Evolutionary conservation across 2,888 invertebrate genomes (phyloP), one percentile per base, ranked within the genome.

Genomic region (Mythimna ferrago): DNA sequence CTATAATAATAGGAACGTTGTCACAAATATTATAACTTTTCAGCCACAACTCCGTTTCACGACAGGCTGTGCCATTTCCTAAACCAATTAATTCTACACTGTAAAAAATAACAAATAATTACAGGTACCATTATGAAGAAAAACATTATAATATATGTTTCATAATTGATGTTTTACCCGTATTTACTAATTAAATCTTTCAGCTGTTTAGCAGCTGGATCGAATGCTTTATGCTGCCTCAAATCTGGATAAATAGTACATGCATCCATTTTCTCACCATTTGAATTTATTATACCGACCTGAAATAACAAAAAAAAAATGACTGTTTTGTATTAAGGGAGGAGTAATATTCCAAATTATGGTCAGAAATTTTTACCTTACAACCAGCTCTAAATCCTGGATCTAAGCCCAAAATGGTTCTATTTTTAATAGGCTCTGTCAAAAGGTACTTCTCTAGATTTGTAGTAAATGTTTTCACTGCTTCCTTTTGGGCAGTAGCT

Each of bases 341-440:
- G 9, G 5, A 41, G 7, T 2, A 14, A 2, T 16, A 48, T 16
- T 48, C 16, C 48, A 48, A 48, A 48, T 19, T 16, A 48, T 48
- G 6, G 48, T 19, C 6, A 6, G 6, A 48, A 48, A 48, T 19
- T 0, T 19, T 19, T 75, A 98, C 94, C 97, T 99, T 99, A 91
- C 99, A 99, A 1, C 99, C 99, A 90, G 98, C 98, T 78, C 94
- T 96, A 90, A 98, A 99, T 0, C 99, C 99, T 0, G 99, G 99
- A 95, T 99, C 99, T 66, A 99, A 97, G 0, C 98, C 99, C 44
- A 98, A 94, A 73, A 99, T 98, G 10, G 97, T 96, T 90, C 97
- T 97, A 53, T 98, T 98, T 89, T 98, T 97, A 0, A 99, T 96
- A 0, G 99, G 99, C 26, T 98, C 97, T 61, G 97, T 97, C 16